Percentiles rank a stretch among this genome's conserved stretches.
Conservation (phyloP, 2,888 invertebrate species). For the Tipula confusa region DNA sequence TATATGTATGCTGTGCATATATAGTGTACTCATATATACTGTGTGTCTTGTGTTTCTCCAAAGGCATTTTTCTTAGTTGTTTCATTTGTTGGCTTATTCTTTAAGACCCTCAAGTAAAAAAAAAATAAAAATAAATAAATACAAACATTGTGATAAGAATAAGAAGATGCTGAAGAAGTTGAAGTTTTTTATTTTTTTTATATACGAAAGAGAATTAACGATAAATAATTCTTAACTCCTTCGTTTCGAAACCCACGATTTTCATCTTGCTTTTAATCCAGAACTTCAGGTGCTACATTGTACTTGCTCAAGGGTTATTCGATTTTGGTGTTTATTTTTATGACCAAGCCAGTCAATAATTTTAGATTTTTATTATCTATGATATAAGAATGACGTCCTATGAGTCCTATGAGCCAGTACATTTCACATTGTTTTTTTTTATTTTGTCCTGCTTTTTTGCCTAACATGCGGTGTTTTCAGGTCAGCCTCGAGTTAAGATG, state of each 20-base stretch:
- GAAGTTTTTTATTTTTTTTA: background rate
- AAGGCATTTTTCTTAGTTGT: background rate
- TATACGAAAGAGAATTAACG: background rate
- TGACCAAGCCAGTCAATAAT: background rate
- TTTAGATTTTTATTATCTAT: background rate
- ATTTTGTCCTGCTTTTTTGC: too few species aligned
- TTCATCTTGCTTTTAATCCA: background rate
- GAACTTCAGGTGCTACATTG: background rate
- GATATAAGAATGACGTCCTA: too few species aligned
- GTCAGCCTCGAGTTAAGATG: too few species aligned
- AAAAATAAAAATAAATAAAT: background rate
- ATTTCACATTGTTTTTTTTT: too few species aligned
- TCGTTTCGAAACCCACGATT: background rate
- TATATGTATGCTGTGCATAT: background rate
- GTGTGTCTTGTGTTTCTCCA: background rate
- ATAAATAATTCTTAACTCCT: background rate
- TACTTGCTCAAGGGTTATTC: background rate
- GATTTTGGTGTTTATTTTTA: background rate
- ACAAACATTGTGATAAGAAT: background rate
- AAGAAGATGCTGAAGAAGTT: constrained; percentile 3
- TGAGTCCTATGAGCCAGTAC: too few species aligned
- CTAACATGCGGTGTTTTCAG: too few species aligned
- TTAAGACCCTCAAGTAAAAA: background rate
- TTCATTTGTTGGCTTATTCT: background rate
- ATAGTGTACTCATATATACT: background rate